Evolutionary conservation across 2,113 vertebrate genomes (phyloP), one percentile per base, ranked within the genome.

Genomic region (Ia io): DNA sequence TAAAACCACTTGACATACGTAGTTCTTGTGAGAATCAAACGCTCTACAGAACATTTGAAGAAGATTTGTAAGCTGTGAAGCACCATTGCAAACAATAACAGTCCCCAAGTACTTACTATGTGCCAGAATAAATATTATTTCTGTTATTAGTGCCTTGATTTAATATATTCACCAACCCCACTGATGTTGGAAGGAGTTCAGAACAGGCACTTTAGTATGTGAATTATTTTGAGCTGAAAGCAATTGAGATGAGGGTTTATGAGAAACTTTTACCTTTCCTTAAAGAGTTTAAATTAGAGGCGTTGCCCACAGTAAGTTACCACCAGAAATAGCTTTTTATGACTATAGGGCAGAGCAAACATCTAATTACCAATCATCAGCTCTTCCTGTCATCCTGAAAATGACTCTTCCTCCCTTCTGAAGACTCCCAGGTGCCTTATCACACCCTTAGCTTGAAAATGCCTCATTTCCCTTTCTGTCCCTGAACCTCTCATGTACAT

Each of bases 11-110:
- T 80, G n/a, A 47, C n/a, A 92, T 69, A 47, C n/a, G 90, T 69
- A 56, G 6, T 88, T 95, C 89, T 90, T 90, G 2, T 80, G 59
- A 94, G 32, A 97, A 61, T 69, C 20, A 92, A 95, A 49, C 9
- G 67, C 35, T 47, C 4, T 5, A 40, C 37, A 47, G 95, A 30
- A 77, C 63, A 47, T 44, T 51, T 30, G 12, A 69, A 83, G 59
- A 28, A 16, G 23, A 69, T 71, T 35, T 63, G 10, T 84, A 79
- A 69, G 61, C 37, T 70, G 18, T 71, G 70, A 95, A 56, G 44
- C 74, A 92, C 51, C 44, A 9, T 23, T 80, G 22, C 22, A 92
- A 95, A 92, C 69, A 91, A 40, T 0, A 86, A 23, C 49, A 87
- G 35, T 13, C 69, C 22, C 47, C 92, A 56, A 77, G 25, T 63